Conservation (phyloP, 2,888 invertebrate genomes). For the Archips xylosteana region DNA sequence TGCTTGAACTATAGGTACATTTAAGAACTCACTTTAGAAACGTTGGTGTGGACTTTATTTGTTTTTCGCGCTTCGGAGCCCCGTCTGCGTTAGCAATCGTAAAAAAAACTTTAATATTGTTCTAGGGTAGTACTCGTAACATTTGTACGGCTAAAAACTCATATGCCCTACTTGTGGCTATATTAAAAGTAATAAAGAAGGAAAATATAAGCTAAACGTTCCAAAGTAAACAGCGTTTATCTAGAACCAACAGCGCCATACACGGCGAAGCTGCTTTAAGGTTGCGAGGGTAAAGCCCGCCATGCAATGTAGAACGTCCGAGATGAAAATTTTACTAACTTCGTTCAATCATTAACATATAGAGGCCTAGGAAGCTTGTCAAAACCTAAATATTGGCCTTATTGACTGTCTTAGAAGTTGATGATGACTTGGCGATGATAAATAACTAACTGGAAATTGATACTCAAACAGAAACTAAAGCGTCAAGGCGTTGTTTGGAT, state of each 20-base stretch:
- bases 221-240: constrained; percentile 78
- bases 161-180: neutral
- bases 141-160: neutral
- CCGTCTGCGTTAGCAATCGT: too few relatives aligned
- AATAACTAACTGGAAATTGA: too few relatives aligned
- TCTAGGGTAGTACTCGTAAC: neutral
- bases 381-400: too few relatives aligned
- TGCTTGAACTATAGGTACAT: too few relatives aligned
- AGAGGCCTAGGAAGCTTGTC: too few relatives aligned
- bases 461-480: too few relatives aligned
- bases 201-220: constrained; percentile 58
- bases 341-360: neutral
- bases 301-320: constrained; percentile 18
- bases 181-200: constrained; percentile 31
- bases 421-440: too few relatives aligned
- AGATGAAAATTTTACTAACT: neutral
- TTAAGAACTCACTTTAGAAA: neutral
- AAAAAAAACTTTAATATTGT: too few relatives aligned
- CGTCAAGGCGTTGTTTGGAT: too few relatives aligned
- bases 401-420: too few relatives aligned
- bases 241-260: constrained; percentile 69
- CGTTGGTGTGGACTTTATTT: neutral
- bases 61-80: too few relatives aligned
- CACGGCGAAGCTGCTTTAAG: constrained; percentile 63
- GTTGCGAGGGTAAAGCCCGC: constrained; percentile 43